Evolutionary conservation across 1,140 invertebrate genomes (phyloP), one percentile per base, ranked within the genome.

Genomic region (Solenopsis invicta): DNA sequence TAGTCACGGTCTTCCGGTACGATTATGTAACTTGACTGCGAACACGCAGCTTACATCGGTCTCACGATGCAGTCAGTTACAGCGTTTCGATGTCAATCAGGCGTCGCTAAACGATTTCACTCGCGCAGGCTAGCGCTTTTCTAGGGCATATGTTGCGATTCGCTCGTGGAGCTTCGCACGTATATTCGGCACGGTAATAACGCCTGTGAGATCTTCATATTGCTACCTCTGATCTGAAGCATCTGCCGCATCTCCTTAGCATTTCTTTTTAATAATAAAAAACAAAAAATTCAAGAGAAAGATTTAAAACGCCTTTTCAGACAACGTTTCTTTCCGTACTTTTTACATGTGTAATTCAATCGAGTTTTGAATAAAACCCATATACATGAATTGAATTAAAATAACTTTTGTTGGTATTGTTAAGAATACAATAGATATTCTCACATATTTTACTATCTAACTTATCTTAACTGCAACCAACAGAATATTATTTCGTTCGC

Each of bases 1-100:
- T 94, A 91, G 93, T 89, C 90, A 91, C 93, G 93, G 92, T 93
- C 90, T 93, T 94, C 90, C 88, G 90, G 76, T 85, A 74, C 88
- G 92, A 92, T 93, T 92, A 94, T 93, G 92, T 91, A 94, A 94
- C 92, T 94, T 91, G 92, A 95, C 94, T 95, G 94, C 94, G 94
- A 95, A 94, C 94, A 94, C 91, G 91, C 89, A 92, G 86, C 92
- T 94, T 91, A 93, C 89, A 89, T 86, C 90, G 94, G 90, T 94
- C 94, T 94, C 94, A 95, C 94, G 94, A 93, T 94, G 92, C 93
- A 93, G 93, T 89, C 85, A 66, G 78, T 29, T 67, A 34, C 56
- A 76, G 56, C 4, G 80, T 89, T 87, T 88, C 37, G 62, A 67
- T 82, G 75, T 87, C 86, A 87, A 93, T 84, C 86, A 91, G 87